Base-by-base conservation (phyloP, 2,113 vertebrate species). In the Peromyscus maniculatus region DNA sequence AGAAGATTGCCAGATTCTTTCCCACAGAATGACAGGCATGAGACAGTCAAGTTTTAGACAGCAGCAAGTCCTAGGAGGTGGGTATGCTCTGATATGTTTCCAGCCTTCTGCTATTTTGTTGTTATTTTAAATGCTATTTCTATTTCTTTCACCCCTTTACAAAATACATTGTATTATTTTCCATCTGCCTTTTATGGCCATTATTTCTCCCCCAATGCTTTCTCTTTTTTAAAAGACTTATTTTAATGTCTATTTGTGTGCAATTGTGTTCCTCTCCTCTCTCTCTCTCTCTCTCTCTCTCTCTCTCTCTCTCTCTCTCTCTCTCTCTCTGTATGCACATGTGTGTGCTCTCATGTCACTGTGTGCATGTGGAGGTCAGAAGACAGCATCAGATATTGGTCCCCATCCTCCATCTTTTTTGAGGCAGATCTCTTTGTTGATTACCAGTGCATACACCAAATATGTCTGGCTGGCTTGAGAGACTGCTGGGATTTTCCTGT, bases 1-100 rank as follows among this genome's bases (percentile, higher is more conserved):
- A 12, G 22, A 28, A 15, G 12, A 5, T 10, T 43, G 24, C 39
- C 21, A 57, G 72, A 69, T 74, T 80, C 52, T 10, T 89, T 46
- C 24, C 59, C 13, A 2, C 21, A 21, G 24, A 59, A 12, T 39
- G 39, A 8, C 0, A 0, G 31, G 62, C 2, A 1, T 3, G 24
- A 83, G 21, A 26, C 78, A 77, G 59, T 39, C 78, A 66, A 33
- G 31, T 11, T 79, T 22, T 19, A 8, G 17, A 13, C 1, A 69
- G 46, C 19, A 10, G 43, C 1, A 52, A 4, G 9, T 67, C 82
- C 43, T 62, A 0, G 9, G 8, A 33, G 28, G 26, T 5, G 16
- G 17, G 6, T n/a, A 3, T 5, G 1, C 22, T 10, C 46, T 7
- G 21, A 12, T 28, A 28, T 11, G 28, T 17, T 1, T 7, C 10